Percentiles rank a stretch among this genome's conserved stretches.
These are phyloP conservation scores for Miltochrista miniata DNA, from an alignment of 2,888 invertebrate genomes.

Conservation along the genomic window DNA sequence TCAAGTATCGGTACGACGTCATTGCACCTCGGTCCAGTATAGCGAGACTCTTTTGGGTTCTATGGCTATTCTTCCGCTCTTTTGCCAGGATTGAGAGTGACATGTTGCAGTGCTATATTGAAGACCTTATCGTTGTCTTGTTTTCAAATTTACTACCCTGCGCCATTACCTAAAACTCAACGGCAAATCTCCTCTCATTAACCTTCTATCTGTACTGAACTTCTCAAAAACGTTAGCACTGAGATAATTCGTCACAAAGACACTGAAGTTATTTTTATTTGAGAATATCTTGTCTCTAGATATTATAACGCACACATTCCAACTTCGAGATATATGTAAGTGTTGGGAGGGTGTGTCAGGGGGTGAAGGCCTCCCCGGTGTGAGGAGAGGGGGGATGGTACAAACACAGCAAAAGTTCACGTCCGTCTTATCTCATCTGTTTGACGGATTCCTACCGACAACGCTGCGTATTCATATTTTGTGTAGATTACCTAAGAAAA, in stretches of 20 bases:
- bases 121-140: too few relatives aligned
- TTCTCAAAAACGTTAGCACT: background rate
- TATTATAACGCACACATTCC: conserved; percentile 37
- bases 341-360: conserved; percentile 28
- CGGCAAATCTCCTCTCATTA: background rate
- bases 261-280: conserved; percentile 28
- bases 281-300: conserved; percentile 21
- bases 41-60: too few relatives aligned
- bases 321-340: conserved; percentile 42
- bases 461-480: conserved; percentile 78
- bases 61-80: too few relatives aligned
- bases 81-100: too few relatives aligned
- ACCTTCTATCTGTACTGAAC: background rate
- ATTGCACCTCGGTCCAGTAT: too few relatives aligned
- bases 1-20: too few relatives aligned
- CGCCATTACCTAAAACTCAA: too few relatives aligned
- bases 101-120: too few relatives aligned
- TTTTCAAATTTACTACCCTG: too few relatives aligned
- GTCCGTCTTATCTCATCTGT: conserved; percentile 78
- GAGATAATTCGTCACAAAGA: conserved; percentile 4
- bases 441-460: conserved; percentile 79
- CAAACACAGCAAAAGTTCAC: conserved; percentile 76
- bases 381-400: conserved; percentile 38
- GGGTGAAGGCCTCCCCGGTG: conserved; percentile 15
- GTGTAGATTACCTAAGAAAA: conserved; percentile 47